A percentile compares a stretch with the other conserved stretches of the same genome.
These are phyloP conservation scores for Adoxophyes honmai DNA, from an alignment of 1,140 invertebrate species.

Conservation along the genomic window DNA sequence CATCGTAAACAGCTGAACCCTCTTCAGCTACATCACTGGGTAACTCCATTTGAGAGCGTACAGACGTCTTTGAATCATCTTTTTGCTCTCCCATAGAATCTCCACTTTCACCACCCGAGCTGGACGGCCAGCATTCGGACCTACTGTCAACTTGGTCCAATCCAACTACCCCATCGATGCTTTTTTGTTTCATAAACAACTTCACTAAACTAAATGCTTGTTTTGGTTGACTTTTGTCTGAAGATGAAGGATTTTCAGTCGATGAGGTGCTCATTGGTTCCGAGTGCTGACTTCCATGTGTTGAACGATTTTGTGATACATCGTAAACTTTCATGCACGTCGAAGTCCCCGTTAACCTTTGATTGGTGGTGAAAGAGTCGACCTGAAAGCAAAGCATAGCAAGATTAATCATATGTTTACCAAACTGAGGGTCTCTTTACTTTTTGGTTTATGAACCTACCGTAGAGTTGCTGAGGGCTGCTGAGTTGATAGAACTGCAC, in stretches of 20 bases:
- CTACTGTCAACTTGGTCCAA: constrained; percentile 80
- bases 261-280: constrained; percentile 77
- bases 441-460: constrained; percentile 63
- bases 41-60: constrained; percentile 59
- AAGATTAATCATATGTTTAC: too few species aligned
- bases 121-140: constrained; percentile 80
- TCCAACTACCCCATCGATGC: constrained; percentile 82
- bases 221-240: constrained; percentile 73
- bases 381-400: constrained; percentile 70
- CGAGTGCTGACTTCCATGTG: constrained; percentile 76
- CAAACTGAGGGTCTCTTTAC: too few species aligned
- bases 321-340: constrained; percentile 82
- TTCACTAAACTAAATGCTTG: constrained; percentile 90
- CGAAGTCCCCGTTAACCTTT: constrained; percentile 71
- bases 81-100: constrained; percentile 65
- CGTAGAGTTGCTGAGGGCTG: constrained; percentile 79
- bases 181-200: constrained; percentile 93
- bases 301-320: constrained; percentile 77
- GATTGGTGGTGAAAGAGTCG: constrained; percentile 74
- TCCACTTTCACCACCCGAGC: constrained; percentile 71
- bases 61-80: constrained; percentile 41
- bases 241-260: constrained; percentile 75
- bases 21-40: constrained; percentile 50
- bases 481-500: constrained; percentile 67
- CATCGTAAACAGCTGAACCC: constrained; percentile 52